phyloP scores from a whole-genome alignment of 2,797 vertebrate genomes.

The Tadarida brasiliensis region DNA sequence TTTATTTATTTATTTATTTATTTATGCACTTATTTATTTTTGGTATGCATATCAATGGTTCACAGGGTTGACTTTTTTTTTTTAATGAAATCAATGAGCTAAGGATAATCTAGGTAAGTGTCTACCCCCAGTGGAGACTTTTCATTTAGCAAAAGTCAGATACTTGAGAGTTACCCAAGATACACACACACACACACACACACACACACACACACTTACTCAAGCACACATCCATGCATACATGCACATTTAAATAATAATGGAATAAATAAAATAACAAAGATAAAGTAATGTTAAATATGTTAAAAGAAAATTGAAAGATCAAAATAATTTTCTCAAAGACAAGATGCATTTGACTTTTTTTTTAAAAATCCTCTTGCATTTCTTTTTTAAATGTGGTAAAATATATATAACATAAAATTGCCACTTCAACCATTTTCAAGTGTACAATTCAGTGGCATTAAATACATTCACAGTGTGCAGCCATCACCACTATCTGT shows the following conservation, averaged over 20 bases:
- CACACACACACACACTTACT: background rate
- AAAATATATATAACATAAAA: background rate
- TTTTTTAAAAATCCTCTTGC: background rate
- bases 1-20: background rate
- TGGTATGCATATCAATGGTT: background rate
- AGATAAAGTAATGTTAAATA: conserved; percentile 4
- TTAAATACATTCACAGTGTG: background rate
- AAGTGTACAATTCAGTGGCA: background rate
- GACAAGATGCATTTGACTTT: background rate
- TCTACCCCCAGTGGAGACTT: background rate
- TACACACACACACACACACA: background rate
- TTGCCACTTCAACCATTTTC: background rate
- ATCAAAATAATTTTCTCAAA: conserved; percentile 41
- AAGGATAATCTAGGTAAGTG: background rate
- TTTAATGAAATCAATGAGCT: background rate
- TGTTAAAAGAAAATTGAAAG: background rate
- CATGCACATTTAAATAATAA: background rate
- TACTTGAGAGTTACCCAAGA: background rate
- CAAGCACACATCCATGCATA: background rate
- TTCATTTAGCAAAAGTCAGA: background rate
- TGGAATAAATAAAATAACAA: conserved; percentile 5
- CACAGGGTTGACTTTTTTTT: background rate
- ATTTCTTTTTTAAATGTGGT: background rate
- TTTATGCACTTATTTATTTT: background rate
- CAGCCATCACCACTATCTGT: background rate